Evolutionary conservation across 2,797 vertebrate species (phyloP), one percentile per base, ranked within the genome.

Genomic region (Selene dorsalis): DNA sequence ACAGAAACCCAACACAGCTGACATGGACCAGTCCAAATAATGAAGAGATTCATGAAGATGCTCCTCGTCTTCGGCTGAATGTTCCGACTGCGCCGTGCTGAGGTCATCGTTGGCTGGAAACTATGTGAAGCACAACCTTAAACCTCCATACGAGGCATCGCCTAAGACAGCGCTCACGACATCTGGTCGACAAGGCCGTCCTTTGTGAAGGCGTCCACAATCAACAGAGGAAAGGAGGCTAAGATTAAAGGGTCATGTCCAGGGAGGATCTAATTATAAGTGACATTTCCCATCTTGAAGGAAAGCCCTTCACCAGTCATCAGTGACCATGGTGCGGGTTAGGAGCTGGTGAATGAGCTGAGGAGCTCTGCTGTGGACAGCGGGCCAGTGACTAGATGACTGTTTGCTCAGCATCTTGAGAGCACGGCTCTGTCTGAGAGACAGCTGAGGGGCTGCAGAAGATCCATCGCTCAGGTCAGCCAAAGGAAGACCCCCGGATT

Each of bases 201-300:
- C 91, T 93, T 94, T 94, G 91, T 94, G 56, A 82, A 85, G 62
- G 74, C 82, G 75, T 72, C 71, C 65, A 91, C 92, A 93, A 92
- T 90, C 87, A 87, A 91, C 90, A 92, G 82, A 91, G 86, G 82
- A 82, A 84, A 80, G 60, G 86, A 82, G 84, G 79, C 69, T 84
- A 81, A 90, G 91, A 94, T 92, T 91, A 90, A 93, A 93, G 89
- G 90, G 88, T 94, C 88, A 83, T 38, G 84, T 93, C 88, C 86
- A 91, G 84, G 87, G 77, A 92, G 88, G 91, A 94, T 94, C 89
- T 93, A 94, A 95, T 94, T 94, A 94, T 92, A 94, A 93, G 59
- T 93, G 93, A 93, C 90, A 94, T 95, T 95, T 95, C 89, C 94
- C 86, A 91, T 93, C 89, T 93, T 90, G 85, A 90, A 93, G 86